phyloP scores from a whole-genome alignment of 92 coral and sea anemone species.

The Phymanthus crucifer region DNA sequence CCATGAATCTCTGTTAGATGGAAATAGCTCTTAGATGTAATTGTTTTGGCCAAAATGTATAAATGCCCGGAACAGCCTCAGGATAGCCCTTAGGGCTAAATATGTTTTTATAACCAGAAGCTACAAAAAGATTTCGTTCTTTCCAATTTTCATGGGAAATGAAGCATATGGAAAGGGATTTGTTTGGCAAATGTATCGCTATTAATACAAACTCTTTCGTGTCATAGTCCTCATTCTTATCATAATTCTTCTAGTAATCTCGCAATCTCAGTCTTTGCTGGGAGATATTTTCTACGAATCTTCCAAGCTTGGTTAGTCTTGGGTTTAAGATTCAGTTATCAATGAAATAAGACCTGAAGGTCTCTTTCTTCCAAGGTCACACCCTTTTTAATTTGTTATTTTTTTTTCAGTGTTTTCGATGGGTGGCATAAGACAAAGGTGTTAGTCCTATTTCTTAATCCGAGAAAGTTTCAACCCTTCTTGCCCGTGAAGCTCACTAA shows the following conservation, averaged over 20 bases:
- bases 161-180: constrained; percentile 11
- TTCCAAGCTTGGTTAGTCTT: neutral
- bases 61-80: constrained; percentile 34
- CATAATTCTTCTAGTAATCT: neutral
- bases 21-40: neutral
- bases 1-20: constrained; percentile 1
- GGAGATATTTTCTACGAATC: no score
- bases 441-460: no score
- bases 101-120: constrained; percentile 3
- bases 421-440: neutral
- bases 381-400: neutral
- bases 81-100: constrained; percentile 13
- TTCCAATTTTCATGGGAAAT: constrained; percentile 27
- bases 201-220: neutral
- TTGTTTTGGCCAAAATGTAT: neutral
- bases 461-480: no score
- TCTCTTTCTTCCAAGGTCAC: neutral
- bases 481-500: no score
- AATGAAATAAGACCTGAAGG: neutral
- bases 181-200: neutral
- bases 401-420: neutral
- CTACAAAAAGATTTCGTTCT: neutral
- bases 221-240: neutral
- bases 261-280: neutral
- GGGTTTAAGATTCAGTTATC: neutral